Evolutionary conservation across 2,797 vertebrate species (phyloP).

Genomic region (Euthynnus affinis): DNA sequence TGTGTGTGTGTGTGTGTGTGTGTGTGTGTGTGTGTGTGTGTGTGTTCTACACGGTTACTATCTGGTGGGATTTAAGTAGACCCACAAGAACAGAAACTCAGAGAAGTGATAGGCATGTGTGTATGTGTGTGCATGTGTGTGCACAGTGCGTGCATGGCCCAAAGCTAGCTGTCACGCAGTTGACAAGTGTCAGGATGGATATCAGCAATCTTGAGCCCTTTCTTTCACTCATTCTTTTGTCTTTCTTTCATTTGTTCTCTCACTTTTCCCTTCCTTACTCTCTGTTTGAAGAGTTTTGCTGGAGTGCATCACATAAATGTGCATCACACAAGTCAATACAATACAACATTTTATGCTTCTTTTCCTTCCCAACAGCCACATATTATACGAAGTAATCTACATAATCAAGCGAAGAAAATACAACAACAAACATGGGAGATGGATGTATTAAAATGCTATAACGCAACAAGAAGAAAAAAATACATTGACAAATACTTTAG

Average conservation of each 20-base stretch:
- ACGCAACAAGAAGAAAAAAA: neutral
- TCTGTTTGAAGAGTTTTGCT: slow-evolving; percentile 30
- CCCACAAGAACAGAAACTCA: slow-evolving; percentile 63
- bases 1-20: slow-evolving; percentile 37
- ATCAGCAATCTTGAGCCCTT: slow-evolving; percentile 64
- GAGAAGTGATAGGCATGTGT: slow-evolving; percentile 27
- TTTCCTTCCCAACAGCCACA: neutral
- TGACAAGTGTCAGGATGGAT: slow-evolving; percentile 72
- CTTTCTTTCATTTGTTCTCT: slow-evolving; percentile 24
- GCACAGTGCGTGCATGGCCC: slow-evolving; percentile 43
- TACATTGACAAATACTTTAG: slow-evolving; percentile 6
- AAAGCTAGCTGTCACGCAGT: slow-evolving; percentile 68
- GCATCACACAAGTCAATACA: slow-evolving; percentile 18
- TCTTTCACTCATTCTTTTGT: slow-evolving; percentile 31
- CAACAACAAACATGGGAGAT: neutral
- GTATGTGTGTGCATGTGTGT: slow-evolving; percentile 10
- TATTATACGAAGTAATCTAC: slow-evolving; percentile 20
- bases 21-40: slow-evolving; percentile 29
- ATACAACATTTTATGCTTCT: slow-evolving; percentile 3
- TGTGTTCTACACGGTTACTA: slow-evolving; percentile 49
- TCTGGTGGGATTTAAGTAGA: slow-evolving; percentile 56
- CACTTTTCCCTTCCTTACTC: neutral
- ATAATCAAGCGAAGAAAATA: slow-evolving; percentile 15
- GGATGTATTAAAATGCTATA: slow-evolving; percentile 4
- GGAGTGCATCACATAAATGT: slow-evolving; percentile 4